Evolutionary conservation across 2,113 vertebrate species (phyloP), one percentile per base, ranked within the genome.

Genomic region (Electrona antarctica): DNA sequence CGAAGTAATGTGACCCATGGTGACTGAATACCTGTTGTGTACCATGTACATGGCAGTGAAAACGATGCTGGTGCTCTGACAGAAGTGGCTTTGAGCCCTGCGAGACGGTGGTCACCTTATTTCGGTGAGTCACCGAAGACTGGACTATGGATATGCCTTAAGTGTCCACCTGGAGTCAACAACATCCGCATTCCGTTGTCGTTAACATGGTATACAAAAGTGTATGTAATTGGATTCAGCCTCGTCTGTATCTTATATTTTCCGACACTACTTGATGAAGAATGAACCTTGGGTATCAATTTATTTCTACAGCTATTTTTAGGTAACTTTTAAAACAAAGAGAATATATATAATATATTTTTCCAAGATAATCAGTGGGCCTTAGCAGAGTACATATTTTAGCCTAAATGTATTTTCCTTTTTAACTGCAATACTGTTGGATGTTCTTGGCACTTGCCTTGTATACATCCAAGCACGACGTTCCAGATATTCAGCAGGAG

Each of bases 211-310:
- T 41, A 41, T 41, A 4, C 33, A 41, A 41, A 41, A 41, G 33
- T 3, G 33, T 41, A 41, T 41, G 3, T 41, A 41, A 41, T 4
- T 41, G 33, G 33, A 3, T 3, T 41, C 33, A 41, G 33, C 33
- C 33, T 41, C 5, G 33, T 41, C 48, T 15, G 14, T 7, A 68
- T 15, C 67, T 29, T 10, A 2, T 73, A 81, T 91, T 64, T 93
- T 93, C 91, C 93, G 91, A 88, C 73, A 80, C 90, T 93, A 92
- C 92, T 94, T 93, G 91, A 93, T 92, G 47, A 85, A 82, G 77
- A 84, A 64, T 3, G 58, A 64, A 77, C 67, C 73, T 85, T 87
- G 78, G 71, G 62, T 6, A 59, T 80, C 14, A 15, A 75, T 28
- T 21, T 59, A 61, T 73, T 74, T 77, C 54, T 76, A 71, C 10